Conservation (phyloP, 2,113 vertebrate species). For the Ascaphus truei region DNA sequence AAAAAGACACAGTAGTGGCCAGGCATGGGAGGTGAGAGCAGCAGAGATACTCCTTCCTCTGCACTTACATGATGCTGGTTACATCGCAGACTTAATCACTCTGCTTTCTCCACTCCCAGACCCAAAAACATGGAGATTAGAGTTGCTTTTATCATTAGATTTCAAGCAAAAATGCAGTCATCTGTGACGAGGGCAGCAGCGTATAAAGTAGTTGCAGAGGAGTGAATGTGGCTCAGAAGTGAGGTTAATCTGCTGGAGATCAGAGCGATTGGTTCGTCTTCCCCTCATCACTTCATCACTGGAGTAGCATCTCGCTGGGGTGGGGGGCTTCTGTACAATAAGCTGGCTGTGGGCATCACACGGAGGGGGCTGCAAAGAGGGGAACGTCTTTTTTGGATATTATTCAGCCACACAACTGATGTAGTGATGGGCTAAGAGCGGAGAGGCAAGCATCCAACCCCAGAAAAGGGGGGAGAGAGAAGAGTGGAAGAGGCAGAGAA, state of each 20-base stretch:
- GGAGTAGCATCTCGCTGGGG: background rate
- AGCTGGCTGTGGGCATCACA: background rate
- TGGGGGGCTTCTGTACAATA: no score
- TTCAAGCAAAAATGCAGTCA: constrained; percentile 26
- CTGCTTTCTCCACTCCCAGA: background rate
- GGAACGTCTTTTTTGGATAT: background rate
- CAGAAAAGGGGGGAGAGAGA: background rate
- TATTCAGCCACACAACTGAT: background rate
- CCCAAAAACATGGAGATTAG: constrained; percentile 34
- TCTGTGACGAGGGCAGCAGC: background rate
- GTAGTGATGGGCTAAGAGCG: constrained; percentile 23
- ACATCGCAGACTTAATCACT: constrained; percentile 16
- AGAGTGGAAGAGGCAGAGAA: constrained; percentile 38
- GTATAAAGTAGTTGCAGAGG: constrained; percentile 23
- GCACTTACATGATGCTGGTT: constrained; percentile 2
- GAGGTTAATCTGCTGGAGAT: constrained; percentile 32
- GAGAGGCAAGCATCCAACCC: background rate
- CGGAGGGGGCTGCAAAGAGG: background rate
- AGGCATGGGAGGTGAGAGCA: background rate
- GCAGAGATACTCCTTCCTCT: background rate
- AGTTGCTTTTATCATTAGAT: constrained; percentile 16
- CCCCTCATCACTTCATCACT: constrained; percentile 16
- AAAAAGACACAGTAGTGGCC: constrained; percentile 2
- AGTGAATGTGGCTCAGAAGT: constrained; percentile 10
- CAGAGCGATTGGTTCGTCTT: background rate